These are phyloP conservation scores for Gambusia yucatana DNA, from an alignment of 2,797 vertebrate genomes.

Conservation along the genomic window DNA sequence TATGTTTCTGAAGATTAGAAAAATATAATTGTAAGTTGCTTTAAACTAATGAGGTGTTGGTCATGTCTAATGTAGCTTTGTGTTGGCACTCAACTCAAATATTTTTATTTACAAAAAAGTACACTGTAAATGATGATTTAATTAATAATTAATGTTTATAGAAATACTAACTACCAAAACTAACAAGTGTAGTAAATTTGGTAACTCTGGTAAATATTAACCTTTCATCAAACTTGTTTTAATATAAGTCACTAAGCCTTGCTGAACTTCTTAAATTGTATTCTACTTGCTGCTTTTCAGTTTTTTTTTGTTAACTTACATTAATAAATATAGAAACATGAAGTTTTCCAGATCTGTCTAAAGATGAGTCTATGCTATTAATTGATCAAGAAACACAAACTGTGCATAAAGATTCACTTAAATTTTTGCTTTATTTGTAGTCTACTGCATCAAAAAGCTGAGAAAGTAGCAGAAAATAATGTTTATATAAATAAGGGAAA, in stretches of 20 bases:
- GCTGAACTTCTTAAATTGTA: background rate
- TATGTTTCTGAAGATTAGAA: background rate
- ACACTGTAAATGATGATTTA: background rate
- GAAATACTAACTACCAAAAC: background rate
- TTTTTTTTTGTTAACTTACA: background rate
- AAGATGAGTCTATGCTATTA: constrained; percentile 28
- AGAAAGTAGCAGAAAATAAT: background rate
- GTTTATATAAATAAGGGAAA: background rate
- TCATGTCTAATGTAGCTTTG: constrained; percentile 6
- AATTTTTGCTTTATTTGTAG: background rate
- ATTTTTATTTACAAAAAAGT: background rate
- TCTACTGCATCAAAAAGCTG: background rate
- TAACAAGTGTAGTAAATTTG: background rate
- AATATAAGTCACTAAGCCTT: background rate
- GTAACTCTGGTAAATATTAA: background rate
- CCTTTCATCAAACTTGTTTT: background rate
- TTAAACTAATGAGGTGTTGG: background rate
- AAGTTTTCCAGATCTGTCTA: constrained; percentile 28
- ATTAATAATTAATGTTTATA: background rate
- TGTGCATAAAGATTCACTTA: background rate
- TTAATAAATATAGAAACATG: background rate
- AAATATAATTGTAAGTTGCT: background rate
- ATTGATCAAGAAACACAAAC: constrained; percentile 37
- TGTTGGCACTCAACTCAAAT: background rate
- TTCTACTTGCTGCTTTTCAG: background rate